Percentiles rank a stretch among this genome's conserved stretches.
Conservation (phyloP, 1,140 invertebrate genomes). For the Teleopsis dalmanni region DNA sequence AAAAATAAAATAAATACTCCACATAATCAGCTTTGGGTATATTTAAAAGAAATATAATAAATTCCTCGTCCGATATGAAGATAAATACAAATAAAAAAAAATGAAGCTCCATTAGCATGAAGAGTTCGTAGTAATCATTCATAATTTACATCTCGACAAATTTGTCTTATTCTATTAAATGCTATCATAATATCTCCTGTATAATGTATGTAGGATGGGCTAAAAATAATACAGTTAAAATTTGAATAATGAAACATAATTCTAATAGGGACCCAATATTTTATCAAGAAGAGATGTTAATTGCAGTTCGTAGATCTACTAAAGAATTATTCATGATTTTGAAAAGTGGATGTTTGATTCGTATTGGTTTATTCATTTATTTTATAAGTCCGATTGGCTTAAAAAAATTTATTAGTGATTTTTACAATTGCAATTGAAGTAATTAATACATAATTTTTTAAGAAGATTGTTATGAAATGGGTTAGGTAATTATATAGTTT, state of each 20-base stretch:
- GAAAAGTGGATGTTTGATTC: no score
- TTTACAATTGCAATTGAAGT: no score
- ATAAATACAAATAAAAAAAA: constrained; percentile 34
- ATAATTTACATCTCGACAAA: constrained; percentile 1
- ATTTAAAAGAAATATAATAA: constrained; percentile 51
- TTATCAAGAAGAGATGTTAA: constrained; percentile 49
- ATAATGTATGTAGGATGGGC: constrained; percentile 57
- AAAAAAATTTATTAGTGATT: no score
- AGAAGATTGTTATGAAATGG: background rate
- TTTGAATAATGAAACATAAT: constrained; percentile 54
- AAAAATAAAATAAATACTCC: constrained; percentile 54
- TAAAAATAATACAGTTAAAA: constrained; percentile 53
- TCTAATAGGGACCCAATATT: constrained; percentile 53
- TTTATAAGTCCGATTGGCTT: no score
- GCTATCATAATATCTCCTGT: constrained; percentile 48
- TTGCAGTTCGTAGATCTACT: constrained; percentile 50
- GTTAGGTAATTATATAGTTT: no score
- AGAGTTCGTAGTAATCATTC: background rate
- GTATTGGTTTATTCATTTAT: constrained; percentile 46
- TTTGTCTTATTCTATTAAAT: constrained; percentile 46
- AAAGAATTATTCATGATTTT: no score
- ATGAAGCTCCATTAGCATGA: constrained; percentile 1
- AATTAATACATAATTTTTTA: constrained; percentile 17
- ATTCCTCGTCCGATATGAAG: constrained; percentile 50
- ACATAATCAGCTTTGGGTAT: constrained; percentile 49